Base-by-base conservation (phyloP, 2,888 invertebrate genomes). In the Cheilosia urbana region DNA sequence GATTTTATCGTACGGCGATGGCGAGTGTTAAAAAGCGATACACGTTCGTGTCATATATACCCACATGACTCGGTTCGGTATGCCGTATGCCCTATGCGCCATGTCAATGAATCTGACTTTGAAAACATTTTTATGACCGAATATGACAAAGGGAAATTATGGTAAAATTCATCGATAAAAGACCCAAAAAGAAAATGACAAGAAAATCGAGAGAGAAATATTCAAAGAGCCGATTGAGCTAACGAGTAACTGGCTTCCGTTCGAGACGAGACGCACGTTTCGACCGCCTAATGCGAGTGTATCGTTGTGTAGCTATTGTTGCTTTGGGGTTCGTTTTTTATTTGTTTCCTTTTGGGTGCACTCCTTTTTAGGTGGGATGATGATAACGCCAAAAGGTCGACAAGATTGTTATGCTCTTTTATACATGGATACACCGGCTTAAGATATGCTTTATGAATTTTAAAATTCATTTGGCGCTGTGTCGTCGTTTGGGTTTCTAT, bases 91-190 rank as follows among this genome's bases (percentile, higher is more conserved):
- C n/a, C 30, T 68, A 68, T 78, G 80, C 80, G 84, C 75, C 68
- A 75, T 42, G 27, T 68, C 47, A 73, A 77, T 63, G 68, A 53
- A 71, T 60, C 60, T 76, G 17, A 45, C 68, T 80, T 53, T 68
- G 37, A 51, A 71, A 63, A 62, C 76, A 81, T 77, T 51, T 51
- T 85, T 81, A 85, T 85, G 81, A 81, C 72, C 76, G 85, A 85
- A 85, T 85, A 85, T 81, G 85, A 85, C 76, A 85, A 85, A 81
- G 51, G 85, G 72, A 85, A 84, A 85, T 85, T 81, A 85, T 85
- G 76, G 85, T 72, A 81, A 80, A 85, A 66, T 71, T 53, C 62
- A 80, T 71, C 80, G 75, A 80, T 83, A 73, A 73, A 72, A 65
- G 40, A 66, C 45, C 30, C 24, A 13, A 21, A 53, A 55, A 53